Conservation (phyloP, 2,888 invertebrate species). For the Diarsia rubi region DNA sequence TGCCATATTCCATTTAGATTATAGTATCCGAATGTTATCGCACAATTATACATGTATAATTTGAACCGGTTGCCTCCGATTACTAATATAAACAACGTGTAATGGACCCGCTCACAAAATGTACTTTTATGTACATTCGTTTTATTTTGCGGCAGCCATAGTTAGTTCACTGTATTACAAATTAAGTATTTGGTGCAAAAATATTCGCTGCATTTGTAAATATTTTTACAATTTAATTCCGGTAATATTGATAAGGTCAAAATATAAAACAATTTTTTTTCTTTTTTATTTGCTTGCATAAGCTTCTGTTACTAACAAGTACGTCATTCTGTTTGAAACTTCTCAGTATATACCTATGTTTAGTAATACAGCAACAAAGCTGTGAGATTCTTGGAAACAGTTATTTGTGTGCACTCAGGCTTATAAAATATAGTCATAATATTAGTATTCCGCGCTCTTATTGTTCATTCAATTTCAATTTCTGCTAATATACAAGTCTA, state of each 20-base stretch:
- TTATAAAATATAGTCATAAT: background rate
- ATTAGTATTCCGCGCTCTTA: background rate
- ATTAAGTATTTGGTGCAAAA: constrained; percentile 16
- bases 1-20: constrained; percentile 76
- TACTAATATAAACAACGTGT: constrained; percentile 26
- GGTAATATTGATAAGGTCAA: background rate
- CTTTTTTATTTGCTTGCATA: background rate
- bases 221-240: background rate
- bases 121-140: background rate
- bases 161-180: constrained; percentile 13
- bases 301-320: background rate
- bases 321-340: background rate
- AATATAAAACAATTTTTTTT: background rate
- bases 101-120: constrained; percentile 7
- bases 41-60: constrained; percentile 8
- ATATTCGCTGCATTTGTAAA: constrained; percentile 21
- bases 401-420: background rate
- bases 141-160: constrained; percentile 26
- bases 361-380: background rate
- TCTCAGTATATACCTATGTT: background rate
- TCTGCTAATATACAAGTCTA: background rate
- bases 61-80: constrained; percentile 4
- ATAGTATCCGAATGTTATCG: constrained; percentile 30
- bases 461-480: background rate
- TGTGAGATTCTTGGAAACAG: background rate